phyloP scores from a whole-genome alignment of 2,797 vertebrate species.

The Cyprinodon diabolis region DNA sequence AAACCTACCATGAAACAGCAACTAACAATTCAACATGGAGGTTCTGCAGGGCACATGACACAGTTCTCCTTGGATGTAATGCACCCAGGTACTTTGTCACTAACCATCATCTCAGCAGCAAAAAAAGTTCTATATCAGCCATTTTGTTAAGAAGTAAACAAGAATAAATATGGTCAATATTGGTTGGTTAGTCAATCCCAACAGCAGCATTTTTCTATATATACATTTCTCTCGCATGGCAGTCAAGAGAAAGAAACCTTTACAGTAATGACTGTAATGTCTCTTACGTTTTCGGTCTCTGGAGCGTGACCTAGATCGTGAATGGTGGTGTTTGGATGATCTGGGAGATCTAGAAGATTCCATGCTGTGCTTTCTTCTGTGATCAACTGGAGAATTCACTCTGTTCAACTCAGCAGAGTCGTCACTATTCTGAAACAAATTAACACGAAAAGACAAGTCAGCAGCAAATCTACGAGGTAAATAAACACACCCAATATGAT shows the following conservation, averaged over 20 bases:
- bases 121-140: too few relatives aligned
- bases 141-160: too few relatives aligned
- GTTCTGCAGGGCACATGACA: too few relatives aligned
- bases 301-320: slow-evolving; percentile 90
- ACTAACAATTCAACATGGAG: not conserved
- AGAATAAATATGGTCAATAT: too few relatives aligned
- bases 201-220: too few relatives aligned
- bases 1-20: not conserved
- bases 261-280: not conserved
- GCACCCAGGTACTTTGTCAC: too few relatives aligned
- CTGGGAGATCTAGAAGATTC: slow-evolving; percentile 90
- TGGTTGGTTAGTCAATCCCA: too few relatives aligned
- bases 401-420: slow-evolving; percentile 83
- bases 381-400: slow-evolving; percentile 83
- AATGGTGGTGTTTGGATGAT: slow-evolving; percentile 91
- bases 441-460: not conserved
- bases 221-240: too few relatives aligned
- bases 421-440: slow-evolving; percentile 85
- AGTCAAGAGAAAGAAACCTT: not conserved
- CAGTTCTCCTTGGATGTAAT: too few relatives aligned
- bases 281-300: slow-evolving; percentile 87
- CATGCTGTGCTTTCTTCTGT: slow-evolving; percentile 86
- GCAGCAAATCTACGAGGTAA: not conserved
- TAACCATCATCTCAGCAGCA: too few relatives aligned
- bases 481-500: not conserved